A percentile compares a stretch with the other conserved stretches of the same genome.
These are phyloP conservation scores for Rhizomys pruinosus DNA, from an alignment of 2,113 vertebrate species.

Conservation along the genomic window DNA sequence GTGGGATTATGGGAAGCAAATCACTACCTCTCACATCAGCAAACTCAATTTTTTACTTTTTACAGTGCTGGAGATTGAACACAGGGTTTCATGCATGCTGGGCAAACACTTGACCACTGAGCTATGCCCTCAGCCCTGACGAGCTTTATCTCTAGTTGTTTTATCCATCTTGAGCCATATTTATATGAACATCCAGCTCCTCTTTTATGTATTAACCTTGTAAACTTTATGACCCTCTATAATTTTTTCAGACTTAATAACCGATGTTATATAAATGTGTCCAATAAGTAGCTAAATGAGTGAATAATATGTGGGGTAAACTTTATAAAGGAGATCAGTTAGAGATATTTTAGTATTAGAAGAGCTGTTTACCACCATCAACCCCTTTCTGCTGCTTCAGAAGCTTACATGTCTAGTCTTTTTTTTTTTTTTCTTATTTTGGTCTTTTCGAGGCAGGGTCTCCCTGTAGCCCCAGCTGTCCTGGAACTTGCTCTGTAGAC, in stretches of 20 bases:
- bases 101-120: not conserved
- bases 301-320: not conserved
- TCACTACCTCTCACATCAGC: conserved; percentile 60
- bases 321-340: conserved; percentile 55
- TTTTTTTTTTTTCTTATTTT: too few relatives aligned
- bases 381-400: conserved; percentile 4
- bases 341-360: too few relatives aligned
- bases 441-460: too few relatives aligned
- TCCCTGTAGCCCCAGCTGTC: too few relatives aligned
- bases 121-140: not conserved
- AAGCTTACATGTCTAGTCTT: conserved; percentile 14
- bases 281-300: conserved; percentile 12
- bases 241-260: conserved; percentile 26
- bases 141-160: conserved; percentile 48
- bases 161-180: not conserved
- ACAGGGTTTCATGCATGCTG: not conserved
- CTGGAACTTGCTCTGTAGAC: too few relatives aligned
- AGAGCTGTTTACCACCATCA: too few relatives aligned
- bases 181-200: conserved; percentile 33
- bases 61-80: not conserved
- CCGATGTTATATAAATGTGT: conserved; percentile 37
- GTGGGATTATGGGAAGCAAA: not conserved
- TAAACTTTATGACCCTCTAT: conserved; percentile 40
- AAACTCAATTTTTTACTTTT: conserved; percentile 53
- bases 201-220: conserved; percentile 27